phyloP scores from a whole-genome alignment of 1,140 invertebrate species.

The Panonychus citri region DNA sequence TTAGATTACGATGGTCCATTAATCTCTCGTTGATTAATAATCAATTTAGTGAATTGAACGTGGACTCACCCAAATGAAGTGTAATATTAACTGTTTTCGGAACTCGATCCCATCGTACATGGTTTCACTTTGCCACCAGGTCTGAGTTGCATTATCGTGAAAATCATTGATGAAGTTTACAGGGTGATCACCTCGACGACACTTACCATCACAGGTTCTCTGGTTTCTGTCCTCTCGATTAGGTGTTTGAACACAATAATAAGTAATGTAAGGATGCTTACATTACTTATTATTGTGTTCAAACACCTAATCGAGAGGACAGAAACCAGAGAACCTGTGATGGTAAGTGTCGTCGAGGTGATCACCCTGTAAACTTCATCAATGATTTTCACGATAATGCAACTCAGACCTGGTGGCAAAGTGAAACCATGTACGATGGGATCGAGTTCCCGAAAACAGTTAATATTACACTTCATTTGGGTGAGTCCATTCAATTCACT shows the following conservation, averaged over 20 bases:
- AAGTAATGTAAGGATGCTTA: slow-evolving; percentile 31
- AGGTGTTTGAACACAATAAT: slow-evolving; percentile 71
- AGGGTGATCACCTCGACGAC: slow-evolving; percentile 33
- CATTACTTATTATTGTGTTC: slow-evolving; percentile 86
- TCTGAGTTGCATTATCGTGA: slow-evolving; percentile 62
- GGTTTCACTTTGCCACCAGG: slow-evolving; percentile 97
- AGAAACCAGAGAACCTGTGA: slow-evolving; percentile 91
- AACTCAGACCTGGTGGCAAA: slow-evolving; percentile 94
- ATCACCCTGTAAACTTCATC: slow-evolving; percentile 49
- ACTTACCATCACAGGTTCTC: slow-evolving; percentile 30
- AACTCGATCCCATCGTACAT: slow-evolving; percentile 75
- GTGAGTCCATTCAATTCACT: slow-evolving; percentile 33
- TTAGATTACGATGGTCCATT: too few species aligned
- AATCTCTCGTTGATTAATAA: too few species aligned
- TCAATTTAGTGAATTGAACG: not conserved
- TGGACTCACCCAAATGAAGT: slow-evolving; percentile 48
- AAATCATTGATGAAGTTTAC: slow-evolving; percentile 67
- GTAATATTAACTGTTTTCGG: slow-evolving; percentile 79
- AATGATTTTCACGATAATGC: slow-evolving; percentile 73
- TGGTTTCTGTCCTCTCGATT: slow-evolving; percentile 14
- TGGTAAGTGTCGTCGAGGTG: slow-evolving; percentile 62
- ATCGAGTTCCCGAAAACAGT: slow-evolving; percentile 72
- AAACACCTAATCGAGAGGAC: slow-evolving; percentile 60
- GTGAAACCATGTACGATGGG: slow-evolving; percentile 80
- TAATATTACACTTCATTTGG: slow-evolving; percentile 67